These are phyloP conservation scores for Limnothrissa miodon DNA, from an alignment of 2,113 vertebrate genomes.

Conservation along the genomic window DNA sequence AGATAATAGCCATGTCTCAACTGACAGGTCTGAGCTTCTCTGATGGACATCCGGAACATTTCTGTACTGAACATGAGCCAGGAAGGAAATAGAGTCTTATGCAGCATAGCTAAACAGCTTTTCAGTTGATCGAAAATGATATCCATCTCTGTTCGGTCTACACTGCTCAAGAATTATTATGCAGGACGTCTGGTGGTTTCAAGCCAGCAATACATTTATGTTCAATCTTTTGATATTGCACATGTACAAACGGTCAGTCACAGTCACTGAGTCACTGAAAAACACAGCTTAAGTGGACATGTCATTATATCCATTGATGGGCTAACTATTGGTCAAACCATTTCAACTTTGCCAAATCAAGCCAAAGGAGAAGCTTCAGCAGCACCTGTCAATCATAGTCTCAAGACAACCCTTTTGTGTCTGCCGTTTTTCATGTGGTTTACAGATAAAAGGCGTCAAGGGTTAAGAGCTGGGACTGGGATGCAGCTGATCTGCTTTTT, in stretches of 20 bases:
- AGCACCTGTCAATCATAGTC: not conserved
- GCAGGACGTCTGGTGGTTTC: not conserved
- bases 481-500: slow-evolving; percentile 24
- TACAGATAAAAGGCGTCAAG: slow-evolving; percentile 25
- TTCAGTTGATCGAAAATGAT: not conserved
- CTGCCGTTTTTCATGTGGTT: slow-evolving; percentile 31
- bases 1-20: not conserved
- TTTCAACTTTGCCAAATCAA: not conserved
- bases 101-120: not conserved
- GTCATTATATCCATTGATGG: not conserved
- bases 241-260: not conserved
- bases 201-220: not conserved
- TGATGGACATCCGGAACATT: slow-evolving; percentile 7
- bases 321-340: not conserved
- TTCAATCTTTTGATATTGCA: not conserved
- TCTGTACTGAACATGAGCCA: not conserved
- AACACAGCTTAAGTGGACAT: not conserved
- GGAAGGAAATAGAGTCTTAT: not conserved
- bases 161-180: not conserved
- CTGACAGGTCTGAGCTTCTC: slow-evolving; percentile 15
- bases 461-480: not conserved
- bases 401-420: not conserved
- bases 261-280: not conserved
- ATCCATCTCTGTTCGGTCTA: not conserved
- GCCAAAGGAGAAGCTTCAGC: not conserved